Conservation (phyloP, 2,888 invertebrate species). For the Xestobium rufovillosum region DNA sequence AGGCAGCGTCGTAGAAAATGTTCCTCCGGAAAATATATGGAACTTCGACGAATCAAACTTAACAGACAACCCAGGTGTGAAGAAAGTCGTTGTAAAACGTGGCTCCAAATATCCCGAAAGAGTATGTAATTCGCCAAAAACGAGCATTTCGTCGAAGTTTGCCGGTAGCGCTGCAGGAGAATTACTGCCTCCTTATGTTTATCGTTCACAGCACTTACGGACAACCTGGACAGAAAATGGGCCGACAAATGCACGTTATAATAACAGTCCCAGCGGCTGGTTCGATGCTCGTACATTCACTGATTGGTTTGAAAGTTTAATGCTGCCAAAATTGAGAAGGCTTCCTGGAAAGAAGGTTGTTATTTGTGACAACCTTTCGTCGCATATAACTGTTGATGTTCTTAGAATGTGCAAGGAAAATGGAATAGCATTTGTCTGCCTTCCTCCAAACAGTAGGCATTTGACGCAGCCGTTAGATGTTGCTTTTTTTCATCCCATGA, state of each 20-base stretch:
- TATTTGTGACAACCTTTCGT: constrained; percentile 13
- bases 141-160: constrained; percentile 26
- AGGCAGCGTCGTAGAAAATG: not conserved
- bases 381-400: constrained; percentile 10
- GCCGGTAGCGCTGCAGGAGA: constrained; percentile 26
- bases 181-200: constrained; percentile 29
- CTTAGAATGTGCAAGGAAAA: constrained; percentile 7
- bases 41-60: constrained; percentile 2
- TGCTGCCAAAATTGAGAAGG: not conserved
- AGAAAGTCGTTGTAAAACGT: constrained; percentile 13
- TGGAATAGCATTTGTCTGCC: constrained; percentile 9
- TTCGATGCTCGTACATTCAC: constrained; percentile 4
- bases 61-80: constrained; percentile 8
- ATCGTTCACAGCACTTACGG: constrained; percentile 28
- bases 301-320: not conserved
- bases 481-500: not conserved
- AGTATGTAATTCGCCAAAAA: constrained; percentile 19
- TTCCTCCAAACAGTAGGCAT: constrained; percentile 7
- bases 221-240: constrained; percentile 30
- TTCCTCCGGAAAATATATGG: not conserved
- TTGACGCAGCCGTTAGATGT: not conserved
- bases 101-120: constrained; percentile 18
- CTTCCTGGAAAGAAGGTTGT: constrained; percentile 7
- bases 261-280: not conserved
- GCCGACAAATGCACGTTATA: constrained; percentile 19